These are phyloP conservation scores for Cyphomyrus plagiostoma DNA, from an alignment of 2,113 vertebrate genomes.

Conservation along the genomic window DNA sequence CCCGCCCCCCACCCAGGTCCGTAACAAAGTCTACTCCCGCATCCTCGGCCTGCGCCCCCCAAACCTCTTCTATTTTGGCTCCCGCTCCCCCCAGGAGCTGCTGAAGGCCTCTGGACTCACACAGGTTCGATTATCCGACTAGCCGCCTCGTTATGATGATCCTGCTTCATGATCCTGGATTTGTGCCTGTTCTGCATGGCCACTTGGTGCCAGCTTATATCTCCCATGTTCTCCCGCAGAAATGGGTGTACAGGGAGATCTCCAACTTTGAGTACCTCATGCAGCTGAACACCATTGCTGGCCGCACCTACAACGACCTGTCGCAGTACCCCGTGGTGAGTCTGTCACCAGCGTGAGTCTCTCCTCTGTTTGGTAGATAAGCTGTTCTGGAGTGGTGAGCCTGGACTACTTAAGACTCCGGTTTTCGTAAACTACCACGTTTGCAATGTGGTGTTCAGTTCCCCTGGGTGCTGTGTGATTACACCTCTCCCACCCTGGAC, in stretches of 20 bases:
- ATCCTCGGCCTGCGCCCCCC: slow-evolving; percentile 80
- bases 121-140: slow-evolving; percentile 62
- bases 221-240: slow-evolving; percentile 55
- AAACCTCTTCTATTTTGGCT: slow-evolving; percentile 79
- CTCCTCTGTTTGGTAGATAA: background rate
- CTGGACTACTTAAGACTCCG: background rate
- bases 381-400: background rate
- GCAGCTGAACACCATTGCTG: slow-evolving; percentile 93
- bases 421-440: background rate
- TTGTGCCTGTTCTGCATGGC: background rate
- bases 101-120: slow-evolving; percentile 90
- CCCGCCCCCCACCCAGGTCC: slow-evolving; percentile 56
- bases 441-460: slow-evolving; percentile 60
- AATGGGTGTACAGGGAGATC: slow-evolving; percentile 93
- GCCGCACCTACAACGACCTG: slow-evolving; percentile 92
- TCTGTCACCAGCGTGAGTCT: background rate
- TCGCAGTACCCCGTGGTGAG: slow-evolving; percentile 97
- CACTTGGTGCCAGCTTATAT: background rate
- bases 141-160: background rate
- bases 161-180: background rate
- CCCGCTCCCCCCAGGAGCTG: slow-evolving; percentile 88
- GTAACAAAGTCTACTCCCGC: slow-evolving; percentile 88
- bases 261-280: slow-evolving; percentile 98
- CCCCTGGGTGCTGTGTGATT: slow-evolving; percentile 91
- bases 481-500: slow-evolving; percentile 75